Evolutionary conservation across 1,140 invertebrate genomes (phyloP).

Genomic region (Pteromalus puparum): DNA sequence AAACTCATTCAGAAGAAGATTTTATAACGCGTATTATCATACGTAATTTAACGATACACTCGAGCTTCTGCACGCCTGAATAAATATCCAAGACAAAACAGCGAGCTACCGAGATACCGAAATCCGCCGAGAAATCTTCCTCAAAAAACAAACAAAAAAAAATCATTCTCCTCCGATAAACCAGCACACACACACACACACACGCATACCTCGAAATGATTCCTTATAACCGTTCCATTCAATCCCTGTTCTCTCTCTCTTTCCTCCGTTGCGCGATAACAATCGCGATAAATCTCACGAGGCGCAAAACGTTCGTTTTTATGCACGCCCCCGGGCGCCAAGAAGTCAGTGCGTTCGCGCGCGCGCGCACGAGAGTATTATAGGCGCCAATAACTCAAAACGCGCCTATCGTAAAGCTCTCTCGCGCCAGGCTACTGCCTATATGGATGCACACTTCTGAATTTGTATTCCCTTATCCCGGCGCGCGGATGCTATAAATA

Average conservation of each 20-base stretch:
- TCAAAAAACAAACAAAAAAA: too few relatives aligned
- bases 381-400: slow-evolving; percentile 43
- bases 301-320: slow-evolving; percentile 22
- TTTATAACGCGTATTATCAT: too few relatives aligned
- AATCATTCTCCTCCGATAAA: not conserved
- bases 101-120: too few relatives aligned
- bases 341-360: not conserved
- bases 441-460: slow-evolving; percentile 24
- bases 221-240: slow-evolving; percentile 22
- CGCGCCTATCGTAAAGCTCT: slow-evolving; percentile 26
- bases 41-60: too few relatives aligned
- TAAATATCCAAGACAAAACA: too few relatives aligned
- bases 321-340: not conserved
- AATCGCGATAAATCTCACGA: slow-evolving; percentile 38
- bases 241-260: not conserved
- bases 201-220: not conserved
- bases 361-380: not conserved
- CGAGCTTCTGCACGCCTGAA: too few relatives aligned
- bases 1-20: not conserved
- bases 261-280: slow-evolving; percentile 17
- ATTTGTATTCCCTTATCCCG: slow-evolving; percentile 33
- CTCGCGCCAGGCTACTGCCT: not conserved
- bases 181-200: not conserved
- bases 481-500: slow-evolving; percentile 21
- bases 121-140: too few relatives aligned